These are phyloP conservation scores for Epistrophe grossulariae DNA, from an alignment of 2,888 invertebrate genomes.

Conservation along the genomic window DNA sequence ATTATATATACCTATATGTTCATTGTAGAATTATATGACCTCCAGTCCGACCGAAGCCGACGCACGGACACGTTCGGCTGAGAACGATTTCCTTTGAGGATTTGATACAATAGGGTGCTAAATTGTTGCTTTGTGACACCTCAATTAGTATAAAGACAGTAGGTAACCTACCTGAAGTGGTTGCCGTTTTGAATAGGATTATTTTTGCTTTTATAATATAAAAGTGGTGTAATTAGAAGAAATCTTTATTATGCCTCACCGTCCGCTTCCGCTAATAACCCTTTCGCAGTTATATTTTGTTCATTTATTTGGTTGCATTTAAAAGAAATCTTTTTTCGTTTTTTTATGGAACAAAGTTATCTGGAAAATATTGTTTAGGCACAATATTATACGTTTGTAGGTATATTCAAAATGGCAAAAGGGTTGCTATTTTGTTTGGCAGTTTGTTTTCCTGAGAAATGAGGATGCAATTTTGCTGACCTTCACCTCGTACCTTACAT, in stretches of 20 bases:
- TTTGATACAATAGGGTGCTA: constrained; percentile 31
- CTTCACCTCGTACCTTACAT: not conserved
- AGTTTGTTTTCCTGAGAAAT: constrained; percentile 43
- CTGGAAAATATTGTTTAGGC: not conserved
- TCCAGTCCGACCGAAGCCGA: constrained; percentile 9
- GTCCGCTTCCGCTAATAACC: constrained; percentile 34
- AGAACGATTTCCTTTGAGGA: constrained; percentile 39
- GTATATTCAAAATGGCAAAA: not conserved
- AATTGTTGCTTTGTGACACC: constrained; percentile 65
- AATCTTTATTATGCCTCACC: constrained; percentile 38
- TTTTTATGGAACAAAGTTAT: not conserved
- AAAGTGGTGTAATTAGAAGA: constrained; percentile 37
- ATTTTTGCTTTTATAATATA: constrained; percentile 16
- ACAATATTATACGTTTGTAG: not conserved
- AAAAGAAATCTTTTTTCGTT: not conserved
- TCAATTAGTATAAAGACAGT: constrained; percentile 60
- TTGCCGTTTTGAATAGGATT: constrained; percentile 7
- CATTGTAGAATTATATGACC: constrained; percentile 15
- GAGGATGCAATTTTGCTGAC: constrained; percentile 43
- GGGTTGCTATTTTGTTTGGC: constrained; percentile 42
- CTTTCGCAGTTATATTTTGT: constrained; percentile 37
- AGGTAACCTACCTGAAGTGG: constrained; percentile 39
- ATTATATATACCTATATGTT: constrained; percentile 2
- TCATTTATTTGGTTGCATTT: not conserved
- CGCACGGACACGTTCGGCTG: not conserved